Conservation (phyloP, 2,113 vertebrate species). For the Orcinus orca region DNA sequence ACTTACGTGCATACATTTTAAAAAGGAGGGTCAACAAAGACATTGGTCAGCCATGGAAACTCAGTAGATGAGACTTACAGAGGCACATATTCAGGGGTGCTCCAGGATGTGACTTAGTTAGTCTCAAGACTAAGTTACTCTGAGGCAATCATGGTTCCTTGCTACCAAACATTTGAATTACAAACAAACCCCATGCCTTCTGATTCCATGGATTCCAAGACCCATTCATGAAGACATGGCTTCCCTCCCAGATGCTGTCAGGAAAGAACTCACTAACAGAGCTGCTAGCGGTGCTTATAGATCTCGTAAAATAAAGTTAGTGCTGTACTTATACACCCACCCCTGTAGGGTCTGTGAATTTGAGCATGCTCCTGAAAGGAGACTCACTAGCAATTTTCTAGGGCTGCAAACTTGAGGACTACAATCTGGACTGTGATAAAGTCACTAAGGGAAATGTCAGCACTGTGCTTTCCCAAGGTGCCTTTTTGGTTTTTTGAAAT, state of each 20-base stretch:
- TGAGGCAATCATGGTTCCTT: neutral
- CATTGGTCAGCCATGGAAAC: neutral
- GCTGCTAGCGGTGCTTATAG: neutral
- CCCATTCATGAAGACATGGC: neutral
- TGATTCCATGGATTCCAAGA: neutral
- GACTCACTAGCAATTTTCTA: neutral
- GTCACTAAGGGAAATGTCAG: neutral
- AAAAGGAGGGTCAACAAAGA: neutral
- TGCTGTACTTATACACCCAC: neutral
- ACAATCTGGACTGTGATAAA: neutral
- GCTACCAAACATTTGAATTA: neutral
- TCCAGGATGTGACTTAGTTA: neutral
- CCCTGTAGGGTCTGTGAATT: neutral
- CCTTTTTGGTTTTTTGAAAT: neutral
- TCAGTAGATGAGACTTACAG: neutral
- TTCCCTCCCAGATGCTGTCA: neutral
- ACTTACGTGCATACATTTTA: neutral
- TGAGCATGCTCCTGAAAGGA: neutral
- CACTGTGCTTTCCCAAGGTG: too few species aligned
- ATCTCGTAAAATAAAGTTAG: neutral
- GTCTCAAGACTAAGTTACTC: neutral
- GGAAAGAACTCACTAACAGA: neutral
- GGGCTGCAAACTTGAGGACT: neutral
- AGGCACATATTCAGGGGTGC: neutral
- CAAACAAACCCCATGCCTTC: neutral